Conservation (phyloP, 2,888 invertebrate genomes). For the Busseola fusca region DNA sequence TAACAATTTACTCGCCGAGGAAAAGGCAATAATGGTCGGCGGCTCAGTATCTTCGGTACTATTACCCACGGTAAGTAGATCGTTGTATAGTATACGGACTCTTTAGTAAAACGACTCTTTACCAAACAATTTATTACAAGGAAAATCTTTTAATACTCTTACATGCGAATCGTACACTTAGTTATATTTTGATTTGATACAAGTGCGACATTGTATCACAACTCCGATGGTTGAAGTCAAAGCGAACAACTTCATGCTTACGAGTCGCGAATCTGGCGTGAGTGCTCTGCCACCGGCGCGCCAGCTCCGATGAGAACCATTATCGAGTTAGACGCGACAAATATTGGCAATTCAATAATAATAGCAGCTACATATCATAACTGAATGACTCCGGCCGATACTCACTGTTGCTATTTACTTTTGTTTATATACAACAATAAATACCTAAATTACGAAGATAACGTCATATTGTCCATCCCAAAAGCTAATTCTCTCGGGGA, state of each 20-base stretch:
- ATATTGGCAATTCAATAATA: constrained; percentile 63
- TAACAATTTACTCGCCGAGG: constrained; percentile 32
- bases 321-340: constrained; percentile 61
- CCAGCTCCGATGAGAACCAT: constrained; percentile 50
- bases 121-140: not conserved
- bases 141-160: constrained; percentile 1
- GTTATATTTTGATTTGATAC: not conserved
- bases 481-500: constrained; percentile 21
- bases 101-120: constrained; percentile 4
- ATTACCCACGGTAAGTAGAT: constrained; percentile 61
- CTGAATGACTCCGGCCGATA: constrained; percentile 35
- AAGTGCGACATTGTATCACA: not conserved
- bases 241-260: constrained; percentile 26
- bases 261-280: constrained; percentile 37
- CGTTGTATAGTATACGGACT: constrained; percentile 9
- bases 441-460: constrained; percentile 13
- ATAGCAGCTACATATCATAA: constrained; percentile 36
- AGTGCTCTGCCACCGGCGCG: constrained; percentile 38
- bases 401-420: constrained; percentile 19
- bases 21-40: constrained; percentile 54
- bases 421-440: constrained; percentile 46
- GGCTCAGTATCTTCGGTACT: constrained; percentile 52
- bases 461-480: constrained; percentile 26
- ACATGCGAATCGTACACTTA: not conserved
- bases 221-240: constrained; percentile 4